Conservation (phyloP, 1,140 invertebrate genomes). For the Nasonia vitripennis region DNA sequence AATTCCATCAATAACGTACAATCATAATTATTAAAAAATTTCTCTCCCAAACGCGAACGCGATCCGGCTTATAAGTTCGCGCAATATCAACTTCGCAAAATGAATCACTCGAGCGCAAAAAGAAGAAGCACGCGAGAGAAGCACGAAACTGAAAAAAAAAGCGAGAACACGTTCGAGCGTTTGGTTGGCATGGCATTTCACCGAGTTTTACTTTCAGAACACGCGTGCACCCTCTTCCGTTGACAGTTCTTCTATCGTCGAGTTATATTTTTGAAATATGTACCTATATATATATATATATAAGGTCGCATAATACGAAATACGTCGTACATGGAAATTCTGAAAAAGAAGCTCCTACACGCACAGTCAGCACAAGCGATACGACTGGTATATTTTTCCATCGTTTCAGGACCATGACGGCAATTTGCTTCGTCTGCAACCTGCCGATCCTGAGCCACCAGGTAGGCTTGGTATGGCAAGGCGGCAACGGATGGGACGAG, state of each 20-base stretch:
- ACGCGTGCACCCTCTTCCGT: conserved; percentile 61
- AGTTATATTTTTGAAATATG: conserved; percentile 22
- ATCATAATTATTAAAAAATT: not conserved
- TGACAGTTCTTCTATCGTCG: conserved; percentile 54
- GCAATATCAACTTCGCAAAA: not conserved
- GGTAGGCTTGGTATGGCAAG: conserved; percentile 93
- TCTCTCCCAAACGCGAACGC: not conserved
- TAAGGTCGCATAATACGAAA: not conserved
- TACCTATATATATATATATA: not conserved
- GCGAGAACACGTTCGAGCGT: conserved; percentile 51
- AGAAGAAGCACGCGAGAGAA: conserved; percentile 46
- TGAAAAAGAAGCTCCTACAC: no score
- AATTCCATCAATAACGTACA: no score
- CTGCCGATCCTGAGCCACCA: conserved; percentile 94
- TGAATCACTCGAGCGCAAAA: no score
- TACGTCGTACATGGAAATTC: no score
- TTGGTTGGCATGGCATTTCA: conserved; percentile 71
- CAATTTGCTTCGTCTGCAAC: conserved; percentile 96
- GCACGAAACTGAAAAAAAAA: conserved; percentile 47
- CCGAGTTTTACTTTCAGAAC: conserved; percentile 63
- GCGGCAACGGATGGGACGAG: conserved; percentile 95
- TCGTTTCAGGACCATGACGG: conserved; percentile 89
- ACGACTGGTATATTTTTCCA: conserved; percentile 50
- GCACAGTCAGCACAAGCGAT: no score
- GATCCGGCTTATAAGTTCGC: not conserved